A percentile compares a stretch with the other conserved stretches of the same genome.
Conservation (phyloP, 2,888 invertebrate species). For the Plusia festucae region DNA sequence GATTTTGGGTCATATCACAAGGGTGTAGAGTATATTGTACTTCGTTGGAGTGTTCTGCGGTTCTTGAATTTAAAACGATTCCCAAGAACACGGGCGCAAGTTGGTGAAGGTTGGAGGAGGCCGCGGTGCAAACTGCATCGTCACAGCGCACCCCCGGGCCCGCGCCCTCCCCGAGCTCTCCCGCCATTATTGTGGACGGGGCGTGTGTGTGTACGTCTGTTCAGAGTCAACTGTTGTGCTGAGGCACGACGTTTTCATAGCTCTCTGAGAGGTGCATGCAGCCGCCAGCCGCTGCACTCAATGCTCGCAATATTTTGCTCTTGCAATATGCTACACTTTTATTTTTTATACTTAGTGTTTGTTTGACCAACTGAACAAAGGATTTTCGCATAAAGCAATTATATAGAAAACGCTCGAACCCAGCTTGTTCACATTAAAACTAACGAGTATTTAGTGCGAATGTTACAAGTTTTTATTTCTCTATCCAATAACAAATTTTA, state of each 20-base stretch:
- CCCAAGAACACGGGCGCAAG: conserved; percentile 88
- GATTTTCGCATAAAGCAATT: conserved; percentile 46
- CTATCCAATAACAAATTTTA: not conserved
- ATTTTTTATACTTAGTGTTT: conserved; percentile 42
- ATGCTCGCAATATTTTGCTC: conserved; percentile 76
- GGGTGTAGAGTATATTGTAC: conserved; percentile 73
- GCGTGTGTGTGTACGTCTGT: conserved; percentile 75
- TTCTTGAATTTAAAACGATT: conserved; percentile 89
- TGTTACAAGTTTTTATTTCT: conserved; percentile 30
- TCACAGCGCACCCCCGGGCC: conserved; percentile 77
- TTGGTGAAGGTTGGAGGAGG: conserved; percentile 88
- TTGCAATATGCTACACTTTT: conserved; percentile 56
- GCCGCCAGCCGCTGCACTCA: conserved; percentile 70
- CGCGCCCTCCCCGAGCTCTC: conserved; percentile 67
- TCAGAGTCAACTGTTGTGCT: conserved; percentile 86
- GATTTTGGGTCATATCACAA: conserved; percentile 74
- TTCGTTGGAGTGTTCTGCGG: conserved; percentile 79
- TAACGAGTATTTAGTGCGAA: conserved; percentile 31
- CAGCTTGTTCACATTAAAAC: conserved; percentile 41
- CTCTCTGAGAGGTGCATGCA: conserved; percentile 71
- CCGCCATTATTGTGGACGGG: conserved; percentile 78
- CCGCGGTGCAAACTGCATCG: conserved; percentile 89
- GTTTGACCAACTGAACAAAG: conserved; percentile 56
- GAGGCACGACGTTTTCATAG: conserved; percentile 82
- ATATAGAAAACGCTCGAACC: conserved; percentile 43